Evolutionary conservation across 2,797 vertebrate species (phyloP).

Genomic region (Halcyon badia): DNA sequence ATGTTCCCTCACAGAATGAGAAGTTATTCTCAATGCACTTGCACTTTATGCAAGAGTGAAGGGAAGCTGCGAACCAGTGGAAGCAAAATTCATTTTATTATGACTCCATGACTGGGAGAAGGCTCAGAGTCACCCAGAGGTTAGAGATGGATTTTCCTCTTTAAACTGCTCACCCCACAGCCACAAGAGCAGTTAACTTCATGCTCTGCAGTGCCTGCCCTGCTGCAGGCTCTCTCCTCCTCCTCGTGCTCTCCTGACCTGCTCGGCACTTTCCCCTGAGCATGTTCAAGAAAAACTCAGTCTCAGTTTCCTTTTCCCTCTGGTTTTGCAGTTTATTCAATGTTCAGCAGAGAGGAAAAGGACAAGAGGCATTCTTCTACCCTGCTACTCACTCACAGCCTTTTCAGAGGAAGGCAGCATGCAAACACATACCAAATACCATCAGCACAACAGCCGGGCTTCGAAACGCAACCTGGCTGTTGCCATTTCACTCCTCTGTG

Average conservation of each 20-base stretch:
- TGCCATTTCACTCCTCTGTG: neutral
- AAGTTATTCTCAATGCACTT: neutral
- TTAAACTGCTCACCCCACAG: neutral
- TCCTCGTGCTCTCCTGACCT: rapidly evolving
- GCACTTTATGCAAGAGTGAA: neutral
- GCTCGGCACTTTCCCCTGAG: neutral
- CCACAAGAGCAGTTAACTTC: neutral
- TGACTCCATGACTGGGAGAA: neutral
- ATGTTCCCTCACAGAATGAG: rapidly evolving
- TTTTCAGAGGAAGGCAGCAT: neutral
- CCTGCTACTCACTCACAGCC: neutral
- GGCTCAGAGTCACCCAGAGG: neutral
- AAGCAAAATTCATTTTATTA: slow-evolving; percentile 11
- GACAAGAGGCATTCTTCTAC: neutral
- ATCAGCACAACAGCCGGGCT: rapidly evolving
- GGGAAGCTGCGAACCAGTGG: neutral
- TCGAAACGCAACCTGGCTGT: rapidly evolving
- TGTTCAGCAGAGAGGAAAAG: neutral
- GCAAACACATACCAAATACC: neutral
- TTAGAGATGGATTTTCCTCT: neutral
- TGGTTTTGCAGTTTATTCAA: neutral
- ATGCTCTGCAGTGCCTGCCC: neutral
- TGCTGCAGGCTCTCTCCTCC: neutral
- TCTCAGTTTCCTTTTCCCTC: neutral
- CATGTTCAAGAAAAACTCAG: rapidly evolving